Conservation (phyloP, 92 coral and sea anemone species). For the Heteractis magnifica region DNA sequence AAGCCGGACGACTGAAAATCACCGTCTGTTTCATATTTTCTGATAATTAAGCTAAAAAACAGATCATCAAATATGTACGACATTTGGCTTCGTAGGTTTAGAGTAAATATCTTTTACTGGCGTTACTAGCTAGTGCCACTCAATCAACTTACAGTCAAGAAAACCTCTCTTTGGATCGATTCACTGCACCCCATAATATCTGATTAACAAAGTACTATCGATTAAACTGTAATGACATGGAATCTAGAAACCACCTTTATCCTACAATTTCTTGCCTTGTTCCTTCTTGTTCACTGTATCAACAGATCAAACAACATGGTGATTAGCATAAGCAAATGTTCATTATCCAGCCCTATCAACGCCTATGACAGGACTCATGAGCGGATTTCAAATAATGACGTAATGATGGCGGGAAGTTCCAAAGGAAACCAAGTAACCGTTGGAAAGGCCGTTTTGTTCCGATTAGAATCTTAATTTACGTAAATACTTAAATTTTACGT, state of each 20-base stretch:
- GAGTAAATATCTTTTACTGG: not conserved
- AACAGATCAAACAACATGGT: not conserved
- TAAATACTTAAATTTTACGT: not conserved
- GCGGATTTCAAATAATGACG: not conserved
- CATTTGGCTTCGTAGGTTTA: not conserved
- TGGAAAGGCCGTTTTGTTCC: not conserved
- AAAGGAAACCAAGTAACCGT: not conserved
- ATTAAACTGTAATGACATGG: not conserved
- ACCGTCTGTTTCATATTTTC: not conserved
- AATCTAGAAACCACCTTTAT: not conserved
- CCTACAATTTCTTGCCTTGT: not conserved
- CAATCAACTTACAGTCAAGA: constrained; percentile 18
- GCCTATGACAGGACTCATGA: not conserved
- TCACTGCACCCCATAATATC: constrained; percentile 31
- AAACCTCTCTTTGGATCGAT: constrained; percentile 26
- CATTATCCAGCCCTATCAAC: not conserved
- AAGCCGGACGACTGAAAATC: not conserved
- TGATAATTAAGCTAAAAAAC: not conserved
- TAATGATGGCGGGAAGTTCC: not conserved
- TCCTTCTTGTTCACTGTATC: not conserved
- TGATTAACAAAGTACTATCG: not conserved
- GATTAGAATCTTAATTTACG: not conserved
- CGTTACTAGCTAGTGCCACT: not conserved
- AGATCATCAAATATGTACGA: not conserved
- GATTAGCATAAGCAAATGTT: not conserved